Percentiles rank a stretch among this genome's conserved stretches.
These are phyloP conservation scores for Lethrus apterus DNA, from an alignment of 1,140 invertebrate genomes.

Conservation along the genomic window DNA sequence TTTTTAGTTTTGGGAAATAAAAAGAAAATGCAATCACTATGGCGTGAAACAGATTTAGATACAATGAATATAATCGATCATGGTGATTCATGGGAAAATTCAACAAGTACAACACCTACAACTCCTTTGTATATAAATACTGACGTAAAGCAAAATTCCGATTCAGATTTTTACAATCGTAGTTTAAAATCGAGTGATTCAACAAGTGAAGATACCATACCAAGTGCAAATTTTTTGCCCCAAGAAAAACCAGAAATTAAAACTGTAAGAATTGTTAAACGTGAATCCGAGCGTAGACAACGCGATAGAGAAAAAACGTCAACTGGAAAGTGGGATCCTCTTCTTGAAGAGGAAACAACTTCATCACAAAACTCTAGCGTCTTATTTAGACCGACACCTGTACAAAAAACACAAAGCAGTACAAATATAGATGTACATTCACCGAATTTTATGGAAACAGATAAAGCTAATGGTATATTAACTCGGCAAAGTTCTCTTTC, in stretches of 20 bases:
- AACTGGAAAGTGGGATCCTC: slow-evolving; percentile 33
- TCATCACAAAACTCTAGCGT: slow-evolving; percentile 29
- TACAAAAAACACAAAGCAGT: slow-evolving; percentile 28
- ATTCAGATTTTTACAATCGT: slow-evolving; percentile 26
- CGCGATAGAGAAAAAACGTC: slow-evolving; percentile 52
- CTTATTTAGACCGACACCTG: slow-evolving; percentile 26
- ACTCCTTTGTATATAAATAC: slow-evolving; percentile 34
- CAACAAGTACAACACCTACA: slow-evolving; percentile 19
- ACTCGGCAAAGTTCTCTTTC: slow-evolving; percentile 24
- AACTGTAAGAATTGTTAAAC: slow-evolving; percentile 88
- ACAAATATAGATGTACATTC: slow-evolving; percentile 16
- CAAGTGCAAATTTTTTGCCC: slow-evolving; percentile 22
- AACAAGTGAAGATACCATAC: slow-evolving; percentile 30
- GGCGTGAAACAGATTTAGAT: slow-evolving; percentile 88
- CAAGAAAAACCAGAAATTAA: slow-evolving; percentile 84
- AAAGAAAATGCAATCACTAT: slow-evolving; percentile 46
- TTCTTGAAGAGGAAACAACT: slow-evolving; percentile 35
- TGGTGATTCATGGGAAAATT: slow-evolving; percentile 37
- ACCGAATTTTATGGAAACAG: slow-evolving; percentile 11
- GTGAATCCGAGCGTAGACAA: slow-evolving; percentile 78
- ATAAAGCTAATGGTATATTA: slow-evolving; percentile 17
- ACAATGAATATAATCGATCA: slow-evolving; percentile 61
- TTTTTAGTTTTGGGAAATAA: slow-evolving; percentile 27
- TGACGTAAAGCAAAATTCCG: slow-evolving; percentile 24
- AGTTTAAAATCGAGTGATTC: slow-evolving; percentile 30